These are phyloP conservation scores for Helicoverpa zea DNA, from an alignment of 1,140 invertebrate species.

Conservation along the genomic window DNA sequence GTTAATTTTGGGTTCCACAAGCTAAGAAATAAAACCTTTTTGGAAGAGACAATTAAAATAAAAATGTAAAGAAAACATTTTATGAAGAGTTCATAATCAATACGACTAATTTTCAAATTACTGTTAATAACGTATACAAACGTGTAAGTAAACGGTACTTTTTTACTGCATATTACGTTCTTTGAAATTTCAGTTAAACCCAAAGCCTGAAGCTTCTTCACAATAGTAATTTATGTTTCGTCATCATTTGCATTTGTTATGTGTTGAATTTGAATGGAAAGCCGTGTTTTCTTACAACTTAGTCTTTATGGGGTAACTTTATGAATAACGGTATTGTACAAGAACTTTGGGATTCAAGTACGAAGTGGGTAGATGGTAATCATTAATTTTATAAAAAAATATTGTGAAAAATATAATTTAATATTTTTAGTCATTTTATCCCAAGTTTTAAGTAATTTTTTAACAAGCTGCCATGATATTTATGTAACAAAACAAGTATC, in stretches of 20 bases:
- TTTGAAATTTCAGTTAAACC: slow-evolving; percentile 6
- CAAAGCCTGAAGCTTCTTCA: background rate
- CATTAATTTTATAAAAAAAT: too few relatives aligned
- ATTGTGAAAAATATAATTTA: too few relatives aligned
- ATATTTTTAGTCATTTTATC: too few relatives aligned
- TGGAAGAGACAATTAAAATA: too few relatives aligned
- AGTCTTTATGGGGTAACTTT: background rate
- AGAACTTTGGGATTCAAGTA: background rate
- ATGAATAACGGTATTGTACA: background rate
- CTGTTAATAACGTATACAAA: background rate
- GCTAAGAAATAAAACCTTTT: background rate
- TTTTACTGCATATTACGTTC: background rate
- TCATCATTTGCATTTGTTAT: slow-evolving; percentile 26
- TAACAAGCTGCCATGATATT: background rate
- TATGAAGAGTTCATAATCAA: background rate
- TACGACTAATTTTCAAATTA: background rate
- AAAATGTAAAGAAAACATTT: too few relatives aligned
- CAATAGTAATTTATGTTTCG: slow-evolving; percentile 14
- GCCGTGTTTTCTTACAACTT: background rate
- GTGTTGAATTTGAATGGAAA: slow-evolving; percentile 6
- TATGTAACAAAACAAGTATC: background rate
- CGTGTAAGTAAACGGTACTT: background rate
- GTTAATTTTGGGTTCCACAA: slow-evolving; percentile 4
- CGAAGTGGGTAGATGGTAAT: background rate
- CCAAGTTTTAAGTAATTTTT: too few relatives aligned